Conservation (phyloP, 2,113 vertebrate species). For the Periophthalmus modestus region DNA sequence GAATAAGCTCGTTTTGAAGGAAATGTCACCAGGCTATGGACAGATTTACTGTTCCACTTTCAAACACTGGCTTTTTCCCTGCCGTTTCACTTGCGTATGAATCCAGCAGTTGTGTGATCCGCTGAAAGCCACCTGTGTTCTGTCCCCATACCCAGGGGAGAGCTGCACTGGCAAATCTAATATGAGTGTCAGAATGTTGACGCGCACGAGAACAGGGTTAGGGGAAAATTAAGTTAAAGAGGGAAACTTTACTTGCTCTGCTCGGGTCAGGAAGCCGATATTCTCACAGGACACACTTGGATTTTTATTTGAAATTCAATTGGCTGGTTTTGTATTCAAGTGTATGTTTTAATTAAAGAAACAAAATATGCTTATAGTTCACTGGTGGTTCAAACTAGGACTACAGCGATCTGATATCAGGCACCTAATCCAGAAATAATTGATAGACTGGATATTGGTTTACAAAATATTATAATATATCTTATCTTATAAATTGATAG, state of each 20-base stretch:
- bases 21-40: neutral
- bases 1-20: neutral
- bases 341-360: no score
- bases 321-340: neutral
- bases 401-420: no score
- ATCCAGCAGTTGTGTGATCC: constrained; percentile 32
- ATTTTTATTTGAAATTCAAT: neutral
- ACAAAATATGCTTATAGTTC: no score
- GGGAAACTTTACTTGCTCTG: constrained; percentile 20
- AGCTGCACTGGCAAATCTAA: constrained; percentile 23
- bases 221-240: constrained; percentile 27
- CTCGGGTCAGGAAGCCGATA: neutral
- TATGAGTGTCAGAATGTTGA: constrained; percentile 25
- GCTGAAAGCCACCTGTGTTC: constrained; percentile 40
- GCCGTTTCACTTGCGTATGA: constrained; percentile 26
- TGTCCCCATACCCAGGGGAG: constrained; percentile 27
- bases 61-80: constrained; percentile 13
- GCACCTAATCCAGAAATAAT: no score
- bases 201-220: constrained; percentile 16
- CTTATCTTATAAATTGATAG: no score
- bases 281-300: neutral
- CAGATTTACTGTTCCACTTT: constrained; percentile 15
- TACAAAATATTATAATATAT: no score
- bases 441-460: no score
- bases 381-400: no score